phyloP scores from a whole-genome alignment of 2,113 vertebrate species.

The Cynopterus brachyotis region DNA sequence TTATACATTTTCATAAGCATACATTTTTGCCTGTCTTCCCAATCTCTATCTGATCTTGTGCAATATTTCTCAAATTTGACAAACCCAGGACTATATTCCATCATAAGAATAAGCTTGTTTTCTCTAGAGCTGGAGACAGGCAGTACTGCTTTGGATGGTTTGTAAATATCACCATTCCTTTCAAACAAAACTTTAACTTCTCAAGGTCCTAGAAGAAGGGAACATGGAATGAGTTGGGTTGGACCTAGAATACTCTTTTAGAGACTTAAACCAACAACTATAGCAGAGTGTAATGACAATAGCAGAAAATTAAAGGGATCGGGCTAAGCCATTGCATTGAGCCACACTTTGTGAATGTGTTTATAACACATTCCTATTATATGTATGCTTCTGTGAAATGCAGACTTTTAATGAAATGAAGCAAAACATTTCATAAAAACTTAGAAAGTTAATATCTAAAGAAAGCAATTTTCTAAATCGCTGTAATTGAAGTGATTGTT shows the following conservation, averaged over 20 bases:
- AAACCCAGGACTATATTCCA: background rate
- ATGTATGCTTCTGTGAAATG: constrained; percentile 61
- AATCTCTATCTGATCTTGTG: background rate
- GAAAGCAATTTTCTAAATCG: constrained; percentile 74
- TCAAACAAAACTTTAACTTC: background rate
- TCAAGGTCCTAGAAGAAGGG: background rate
- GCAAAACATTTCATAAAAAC: constrained; percentile 63
- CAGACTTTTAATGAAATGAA: constrained; percentile 56
- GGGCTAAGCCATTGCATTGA: background rate
- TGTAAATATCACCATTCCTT: background rate
- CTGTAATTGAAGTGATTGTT: constrained; percentile 69
- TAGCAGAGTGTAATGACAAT: background rate
- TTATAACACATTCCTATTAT: constrained; percentile 61
- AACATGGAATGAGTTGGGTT: background rate
- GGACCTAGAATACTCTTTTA: background rate
- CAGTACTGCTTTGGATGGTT: background rate
- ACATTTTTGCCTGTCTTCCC: background rate
- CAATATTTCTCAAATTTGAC: background rate
- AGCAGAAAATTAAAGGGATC: background rate
- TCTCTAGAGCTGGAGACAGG: background rate
- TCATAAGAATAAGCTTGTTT: background rate
- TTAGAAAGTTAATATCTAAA: constrained; percentile 57
- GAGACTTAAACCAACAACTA: background rate
- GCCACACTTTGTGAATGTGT: background rate
- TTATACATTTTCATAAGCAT: background rate